These are phyloP conservation scores for Drosophila percnosoma DNA, from an alignment of 2,888 invertebrate species.

Conservation along the genomic window DNA sequence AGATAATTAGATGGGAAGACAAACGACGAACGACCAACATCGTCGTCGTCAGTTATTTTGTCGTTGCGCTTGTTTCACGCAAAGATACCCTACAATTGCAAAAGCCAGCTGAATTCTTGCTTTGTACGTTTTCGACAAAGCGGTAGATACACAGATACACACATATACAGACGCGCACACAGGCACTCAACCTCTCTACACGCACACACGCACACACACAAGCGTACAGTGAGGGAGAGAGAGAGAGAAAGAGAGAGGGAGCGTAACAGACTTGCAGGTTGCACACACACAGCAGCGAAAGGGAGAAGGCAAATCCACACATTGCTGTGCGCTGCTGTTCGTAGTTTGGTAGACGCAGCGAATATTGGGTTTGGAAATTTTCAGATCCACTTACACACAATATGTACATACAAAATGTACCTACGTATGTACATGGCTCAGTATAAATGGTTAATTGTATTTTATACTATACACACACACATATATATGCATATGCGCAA, in stretches of 20 bases:
- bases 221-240: background rate
- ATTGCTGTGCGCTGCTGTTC: slow-evolving; percentile 11
- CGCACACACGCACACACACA: slow-evolving; percentile 10
- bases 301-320: slow-evolving; percentile 37
- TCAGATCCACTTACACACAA: slow-evolving; percentile 29
- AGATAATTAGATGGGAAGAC: slow-evolving; percentile 48
- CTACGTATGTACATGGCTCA: background rate
- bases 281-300: slow-evolving; percentile 31
- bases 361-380: slow-evolving; percentile 27
- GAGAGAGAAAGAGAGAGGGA: slow-evolving; percentile 1
- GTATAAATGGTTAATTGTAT: slow-evolving; percentile 6
- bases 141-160: slow-evolving; percentile 32
- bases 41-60: slow-evolving; percentile 8
- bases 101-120: slow-evolving; percentile 22
- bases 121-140: slow-evolving; percentile 22
- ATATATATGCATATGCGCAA: background rate
- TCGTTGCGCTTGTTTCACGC: slow-evolving; percentile 31
- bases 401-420: background rate
- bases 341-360: slow-evolving; percentile 14
- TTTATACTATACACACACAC: background rate
- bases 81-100: slow-evolving; percentile 56
- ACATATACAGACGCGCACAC: background rate
- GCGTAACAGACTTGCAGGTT: slow-evolving; percentile 43
- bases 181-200: background rate
- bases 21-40: slow-evolving; percentile 26